Evolutionary conservation across 1,140 invertebrate species (phyloP).

Genomic region (Leptinotarsa defecta): DNA sequence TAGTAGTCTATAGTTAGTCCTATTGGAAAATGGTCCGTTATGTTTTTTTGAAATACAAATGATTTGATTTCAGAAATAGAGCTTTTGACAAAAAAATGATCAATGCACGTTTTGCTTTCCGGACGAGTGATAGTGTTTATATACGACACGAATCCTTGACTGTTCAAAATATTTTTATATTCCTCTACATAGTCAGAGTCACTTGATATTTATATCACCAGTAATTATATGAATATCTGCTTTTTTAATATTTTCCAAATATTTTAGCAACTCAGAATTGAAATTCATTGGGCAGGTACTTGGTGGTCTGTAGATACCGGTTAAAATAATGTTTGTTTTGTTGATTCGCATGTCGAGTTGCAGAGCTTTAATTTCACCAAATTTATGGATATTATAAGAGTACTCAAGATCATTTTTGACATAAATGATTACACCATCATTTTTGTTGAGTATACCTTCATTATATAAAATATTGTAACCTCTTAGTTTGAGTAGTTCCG

Average conservation of each 20-base stretch:
- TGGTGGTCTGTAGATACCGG: constrained; percentile 6
- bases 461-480: no score
- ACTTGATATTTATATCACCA: constrained; percentile 2
- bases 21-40: not conserved
- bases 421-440: not conserved
- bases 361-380: not conserved
- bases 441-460: no score
- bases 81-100: no score
- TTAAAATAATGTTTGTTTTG: not conserved
- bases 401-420: not conserved
- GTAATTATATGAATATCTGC: constrained; percentile 3
- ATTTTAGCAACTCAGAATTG: not conserved
- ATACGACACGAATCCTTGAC: constrained; percentile 3
- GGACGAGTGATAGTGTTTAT: no score
- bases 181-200: constrained; percentile 16
- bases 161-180: constrained; percentile 14
- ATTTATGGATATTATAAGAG: not conserved
- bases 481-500: not conserved
- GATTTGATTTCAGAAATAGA: no score
- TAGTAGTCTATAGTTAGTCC: constrained; percentile 4
- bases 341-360: not conserved
- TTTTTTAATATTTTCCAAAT: not conserved
- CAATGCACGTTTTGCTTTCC: no score
- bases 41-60: no score
- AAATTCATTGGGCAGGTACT: constrained; percentile 11